Evolutionary conservation across 2,797 vertebrate genomes (phyloP), one percentile per base, ranked within the genome.

Genomic region (Denticeps clupeoides): DNA sequence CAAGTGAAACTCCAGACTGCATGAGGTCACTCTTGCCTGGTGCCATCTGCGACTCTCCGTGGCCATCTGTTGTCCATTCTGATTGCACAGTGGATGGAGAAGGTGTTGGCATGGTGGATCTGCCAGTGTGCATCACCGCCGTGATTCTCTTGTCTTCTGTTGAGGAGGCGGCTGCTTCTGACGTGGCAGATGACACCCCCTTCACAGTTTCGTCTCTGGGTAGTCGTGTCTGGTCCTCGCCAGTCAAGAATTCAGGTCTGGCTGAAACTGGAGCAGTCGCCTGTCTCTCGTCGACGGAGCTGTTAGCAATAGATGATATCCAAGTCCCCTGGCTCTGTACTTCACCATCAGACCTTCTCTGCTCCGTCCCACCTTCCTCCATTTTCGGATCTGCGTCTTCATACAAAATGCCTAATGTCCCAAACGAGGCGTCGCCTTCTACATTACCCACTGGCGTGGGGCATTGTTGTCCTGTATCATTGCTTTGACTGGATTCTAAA

Each of bases 231-330:
- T 11, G 15, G 22, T 19, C 52, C 38, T 45, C 13, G 28, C 25
- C 40, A 18, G 33, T 5, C 26, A 41, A 29, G 32, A 40, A 55
- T 25, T 29, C 42, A 5, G 56, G 31, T 43, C 38, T 49, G 15
- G 23, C 18, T 18, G 49, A 48, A 2, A 41, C 25, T 50, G 45
- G 54, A 54, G 49, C 46, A 40, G 13, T 62, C 53, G 61, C 44
- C 50, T 47, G 47, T 56, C 45, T 45, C 43, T 44, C 38, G 24
- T 70, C 56, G 41, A 56, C 55, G 11, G 3, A 43, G 56, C 49
- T 55, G 42, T 54, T 19, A 1, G 31, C 12, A 27, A 8, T 43
- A 38, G 41, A 54, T n/a, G n/a, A n/a, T n/a, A 29, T 38, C 10
- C 38, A 32, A 4, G 4, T 10, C 9, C 9, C 18, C 9, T 38